Evolutionary conservation across 2,113 vertebrate genomes (phyloP).

Genomic region (Eulacestoma nigropectus): DNA sequence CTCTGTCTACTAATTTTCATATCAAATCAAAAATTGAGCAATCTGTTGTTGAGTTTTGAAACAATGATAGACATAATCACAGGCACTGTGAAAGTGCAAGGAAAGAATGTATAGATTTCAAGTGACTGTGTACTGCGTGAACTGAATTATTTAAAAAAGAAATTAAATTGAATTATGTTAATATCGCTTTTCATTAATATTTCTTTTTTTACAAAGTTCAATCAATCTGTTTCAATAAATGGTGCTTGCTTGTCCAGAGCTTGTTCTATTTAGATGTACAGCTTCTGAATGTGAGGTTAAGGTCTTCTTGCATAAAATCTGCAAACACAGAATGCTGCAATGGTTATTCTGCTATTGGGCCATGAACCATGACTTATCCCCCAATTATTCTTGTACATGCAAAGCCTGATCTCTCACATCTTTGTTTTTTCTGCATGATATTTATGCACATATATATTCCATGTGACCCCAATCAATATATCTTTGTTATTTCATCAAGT

Average conservation of each 20-base stretch:
- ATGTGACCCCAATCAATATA: not conserved
- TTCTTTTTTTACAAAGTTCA: not conserved
- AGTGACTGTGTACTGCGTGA: not conserved
- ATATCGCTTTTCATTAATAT: not conserved
- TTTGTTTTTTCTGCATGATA: not conserved
- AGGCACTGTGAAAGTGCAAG: not conserved
- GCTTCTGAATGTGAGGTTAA: not conserved
- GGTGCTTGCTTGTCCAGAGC: not conserved
- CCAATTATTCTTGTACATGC: not conserved
- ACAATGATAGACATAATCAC: not conserved
- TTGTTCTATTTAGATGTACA: not conserved
- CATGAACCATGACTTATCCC: not conserved
- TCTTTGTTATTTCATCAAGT: not conserved
- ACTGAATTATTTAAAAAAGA: not conserved
- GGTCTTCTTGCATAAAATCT: not conserved
- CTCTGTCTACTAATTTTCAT: not conserved
- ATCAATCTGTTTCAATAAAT: not conserved
- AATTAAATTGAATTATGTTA: not conserved
- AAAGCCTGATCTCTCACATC: not conserved
- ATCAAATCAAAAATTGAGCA: slow-evolving; percentile 3
- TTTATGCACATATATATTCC: not conserved
- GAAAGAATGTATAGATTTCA: not conserved
- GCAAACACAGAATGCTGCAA: not conserved
- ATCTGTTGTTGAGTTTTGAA: not conserved
- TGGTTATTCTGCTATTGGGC: not conserved